Conservation (phyloP, 2,888 invertebrate genomes). For the Phymatocera aterrima region DNA sequence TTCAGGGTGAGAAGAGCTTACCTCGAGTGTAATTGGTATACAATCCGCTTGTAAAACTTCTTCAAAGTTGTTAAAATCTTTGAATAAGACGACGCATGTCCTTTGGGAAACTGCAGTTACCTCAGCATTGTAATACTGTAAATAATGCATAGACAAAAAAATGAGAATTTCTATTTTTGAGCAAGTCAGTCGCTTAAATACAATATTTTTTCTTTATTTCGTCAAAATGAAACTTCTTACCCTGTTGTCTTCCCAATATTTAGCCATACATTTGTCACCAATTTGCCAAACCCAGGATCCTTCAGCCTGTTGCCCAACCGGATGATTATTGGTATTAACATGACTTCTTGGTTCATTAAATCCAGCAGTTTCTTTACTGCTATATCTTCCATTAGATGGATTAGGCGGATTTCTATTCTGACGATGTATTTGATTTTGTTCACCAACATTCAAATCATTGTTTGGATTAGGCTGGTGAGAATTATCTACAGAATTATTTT, state of each 20-base stretch:
- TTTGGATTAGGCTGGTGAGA: slow-evolving; percentile 46
- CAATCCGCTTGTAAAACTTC: slow-evolving; percentile 91
- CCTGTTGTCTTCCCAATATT: slow-evolving; percentile 95
- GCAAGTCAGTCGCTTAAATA: slow-evolving; percentile 32
- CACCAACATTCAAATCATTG: slow-evolving; percentile 53
- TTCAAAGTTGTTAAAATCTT: slow-evolving; percentile 93
- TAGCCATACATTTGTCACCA: slow-evolving; percentile 91
- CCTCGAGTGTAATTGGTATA: slow-evolving; percentile 78
- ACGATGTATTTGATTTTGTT: slow-evolving; percentile 64
- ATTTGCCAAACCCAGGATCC: slow-evolving; percentile 81
- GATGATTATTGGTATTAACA: slow-evolving; percentile 58
- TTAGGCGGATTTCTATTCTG: slow-evolving; percentile 57
- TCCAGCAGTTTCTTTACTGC: slow-evolving; percentile 45
- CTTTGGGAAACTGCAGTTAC: slow-evolving; percentile 88
- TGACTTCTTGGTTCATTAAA: slow-evolving; percentile 55
- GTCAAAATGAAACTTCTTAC: slow-evolving; percentile 78
- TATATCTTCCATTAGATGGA: slow-evolving; percentile 1
- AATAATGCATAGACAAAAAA: slow-evolving; percentile 58
- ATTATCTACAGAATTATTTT: slow-evolving; percentile 44
- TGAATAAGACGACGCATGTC: slow-evolving; percentile 90
- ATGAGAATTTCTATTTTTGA: slow-evolving; percentile 1
- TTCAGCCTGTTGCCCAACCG: slow-evolving; percentile 58
- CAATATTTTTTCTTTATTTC: neutral
- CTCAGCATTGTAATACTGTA: slow-evolving; percentile 88
- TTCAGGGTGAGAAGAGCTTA: slow-evolving; percentile 32